These are phyloP conservation scores for Microplitis manilae DNA, from an alignment of 2,888 invertebrate genomes.

Conservation along the genomic window DNA sequence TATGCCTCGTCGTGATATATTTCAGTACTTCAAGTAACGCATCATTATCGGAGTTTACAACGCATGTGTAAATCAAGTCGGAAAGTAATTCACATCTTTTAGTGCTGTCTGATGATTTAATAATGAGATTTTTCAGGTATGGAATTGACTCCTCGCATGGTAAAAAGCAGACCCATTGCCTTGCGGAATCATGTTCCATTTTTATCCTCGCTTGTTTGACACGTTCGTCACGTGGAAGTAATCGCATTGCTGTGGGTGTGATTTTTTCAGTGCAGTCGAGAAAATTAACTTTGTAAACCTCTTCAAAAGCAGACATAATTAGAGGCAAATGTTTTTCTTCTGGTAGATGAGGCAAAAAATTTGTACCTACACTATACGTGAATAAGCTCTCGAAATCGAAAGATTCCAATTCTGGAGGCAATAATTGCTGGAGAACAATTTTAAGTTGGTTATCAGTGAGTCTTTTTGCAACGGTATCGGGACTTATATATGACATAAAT, in stretches of 20 bases:
- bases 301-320: constrained; percentile 51
- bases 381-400: constrained; percentile 39
- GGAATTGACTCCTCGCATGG: constrained; percentile 54
- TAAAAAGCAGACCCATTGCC: constrained; percentile 60
- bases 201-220: constrained; percentile 54
- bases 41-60: constrained; percentile 60
- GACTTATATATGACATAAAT: constrained; percentile 52
- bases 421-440: constrained; percentile 52
- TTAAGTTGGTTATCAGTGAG: constrained; percentile 51
- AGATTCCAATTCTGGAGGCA: constrained; percentile 42
- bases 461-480: constrained; percentile 51
- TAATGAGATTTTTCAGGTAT: constrained; percentile 54
- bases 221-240: constrained; percentile 58
- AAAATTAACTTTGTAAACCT: constrained; percentile 54
- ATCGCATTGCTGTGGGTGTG: constrained; percentile 44
- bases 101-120: constrained; percentile 41
- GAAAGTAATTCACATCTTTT: constrained; percentile 51
- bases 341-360: constrained; percentile 41
- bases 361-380: too few species aligned
- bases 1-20: constrained; percentile 60
- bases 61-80: constrained; percentile 61
- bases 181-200: constrained; percentile 37
- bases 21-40: constrained; percentile 56
- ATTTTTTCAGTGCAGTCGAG: constrained; percentile 47
- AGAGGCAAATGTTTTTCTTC: constrained; percentile 50